These are phyloP conservation scores for Stomorhina lunata DNA, from an alignment of 2,888 invertebrate species.

Conservation along the genomic window DNA sequence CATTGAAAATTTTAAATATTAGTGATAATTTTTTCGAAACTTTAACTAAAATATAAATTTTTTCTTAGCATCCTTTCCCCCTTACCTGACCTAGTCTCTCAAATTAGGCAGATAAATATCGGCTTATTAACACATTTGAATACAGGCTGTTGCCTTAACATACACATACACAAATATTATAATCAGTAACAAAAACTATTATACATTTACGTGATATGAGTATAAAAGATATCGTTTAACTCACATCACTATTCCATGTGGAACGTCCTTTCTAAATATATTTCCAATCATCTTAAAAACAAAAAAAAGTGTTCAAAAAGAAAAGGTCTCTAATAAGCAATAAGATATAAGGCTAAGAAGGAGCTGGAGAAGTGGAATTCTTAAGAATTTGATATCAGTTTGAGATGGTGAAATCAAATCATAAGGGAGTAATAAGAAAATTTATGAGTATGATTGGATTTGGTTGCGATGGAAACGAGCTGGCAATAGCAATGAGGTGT, in stretches of 20 bases:
- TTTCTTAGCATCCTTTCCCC: no score
- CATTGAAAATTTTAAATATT: no score
- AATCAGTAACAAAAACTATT: conserved; percentile 14
- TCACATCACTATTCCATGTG: background rate
- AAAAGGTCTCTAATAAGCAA: background rate
- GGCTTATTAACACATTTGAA: background rate
- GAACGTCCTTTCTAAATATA: background rate
- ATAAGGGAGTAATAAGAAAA: conserved; percentile 51
- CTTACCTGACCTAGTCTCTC: no score
- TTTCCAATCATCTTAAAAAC: background rate
- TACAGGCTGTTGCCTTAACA: background rate
- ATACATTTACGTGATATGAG: conserved; percentile 34
- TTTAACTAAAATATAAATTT: no score
- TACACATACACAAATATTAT: background rate
- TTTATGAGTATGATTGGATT: conserved; percentile 54
- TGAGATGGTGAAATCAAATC: conserved; percentile 13
- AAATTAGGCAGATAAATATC: background rate
- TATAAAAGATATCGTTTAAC: background rate
- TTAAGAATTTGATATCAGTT: background rate
- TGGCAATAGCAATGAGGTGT: conserved; percentile 45
- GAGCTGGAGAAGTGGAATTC: background rate
- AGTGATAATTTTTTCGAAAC: no score
- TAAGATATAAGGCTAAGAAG: background rate
- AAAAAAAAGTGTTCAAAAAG: background rate
- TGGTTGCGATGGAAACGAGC: conserved; percentile 40